These are phyloP conservation scores for Guaruba guarouba DNA, from an alignment of 2,113 vertebrate species.

Conservation along the genomic window DNA sequence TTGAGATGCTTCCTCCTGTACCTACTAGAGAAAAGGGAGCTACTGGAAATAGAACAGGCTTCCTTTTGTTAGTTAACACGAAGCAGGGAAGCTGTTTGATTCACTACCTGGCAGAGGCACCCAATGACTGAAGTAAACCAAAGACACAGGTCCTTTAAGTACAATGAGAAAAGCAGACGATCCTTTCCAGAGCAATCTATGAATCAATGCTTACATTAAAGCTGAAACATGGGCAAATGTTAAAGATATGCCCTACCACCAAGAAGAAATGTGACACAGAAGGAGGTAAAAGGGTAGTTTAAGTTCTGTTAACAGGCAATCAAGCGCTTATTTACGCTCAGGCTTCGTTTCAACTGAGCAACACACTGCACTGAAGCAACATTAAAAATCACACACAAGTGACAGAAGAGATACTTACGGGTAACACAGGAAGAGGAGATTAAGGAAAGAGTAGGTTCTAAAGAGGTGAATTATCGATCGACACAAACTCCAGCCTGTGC, in stretches of 20 bases:
- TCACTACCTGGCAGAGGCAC: not conserved
- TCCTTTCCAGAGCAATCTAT: not conserved
- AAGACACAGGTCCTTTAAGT: fast-evolving
- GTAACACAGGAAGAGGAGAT: slow-evolving; percentile 97
- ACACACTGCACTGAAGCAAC: not conserved
- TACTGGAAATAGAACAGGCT: not conserved
- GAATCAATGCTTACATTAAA: not conserved
- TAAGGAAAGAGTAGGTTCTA: slow-evolving; percentile 94
- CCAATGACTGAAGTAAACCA: not conserved
- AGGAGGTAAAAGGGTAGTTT: not conserved
- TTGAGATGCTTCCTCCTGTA: not conserved
- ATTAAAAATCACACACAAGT: not conserved
- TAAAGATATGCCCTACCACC: not conserved
- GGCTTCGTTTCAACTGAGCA: not conserved
- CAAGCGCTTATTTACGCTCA: not conserved
- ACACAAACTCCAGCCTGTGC: slow-evolving; percentile 94
- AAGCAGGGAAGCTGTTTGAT: not conserved
- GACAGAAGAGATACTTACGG: slow-evolving; percentile 83
- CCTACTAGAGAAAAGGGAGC: not conserved
- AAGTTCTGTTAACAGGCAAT: not conserved
- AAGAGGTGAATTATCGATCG: slow-evolving; percentile 95
- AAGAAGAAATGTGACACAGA: not conserved
- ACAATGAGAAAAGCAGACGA: not conserved
- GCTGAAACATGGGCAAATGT: not conserved
- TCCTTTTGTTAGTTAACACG: not conserved